Conservation (phyloP, 2,113 vertebrate genomes). For the Diadophis punctatus region DNA sequence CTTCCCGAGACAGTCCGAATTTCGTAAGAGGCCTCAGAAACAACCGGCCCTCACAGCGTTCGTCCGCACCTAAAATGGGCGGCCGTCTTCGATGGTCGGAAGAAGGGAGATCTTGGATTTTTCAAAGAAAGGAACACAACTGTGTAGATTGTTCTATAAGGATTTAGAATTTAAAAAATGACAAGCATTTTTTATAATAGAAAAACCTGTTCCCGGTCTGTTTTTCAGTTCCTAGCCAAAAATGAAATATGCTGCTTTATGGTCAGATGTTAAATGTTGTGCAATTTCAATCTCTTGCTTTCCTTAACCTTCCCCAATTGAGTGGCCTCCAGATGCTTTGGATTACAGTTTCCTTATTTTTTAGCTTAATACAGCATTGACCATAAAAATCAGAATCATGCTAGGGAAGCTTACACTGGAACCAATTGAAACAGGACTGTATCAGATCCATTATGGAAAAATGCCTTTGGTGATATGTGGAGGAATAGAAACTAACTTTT, state of each 20-base stretch:
- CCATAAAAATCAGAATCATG: not conserved
- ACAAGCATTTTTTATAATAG: not conserved
- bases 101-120: no score
- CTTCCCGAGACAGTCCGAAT: no score
- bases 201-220: not conserved
- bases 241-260: not conserved
- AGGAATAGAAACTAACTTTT: not conserved
- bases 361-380: not conserved
- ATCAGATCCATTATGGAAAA: not conserved
- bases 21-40: no score
- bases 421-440: not conserved
- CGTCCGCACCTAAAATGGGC: no score
- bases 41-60: no score
- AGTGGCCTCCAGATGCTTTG: not conserved
- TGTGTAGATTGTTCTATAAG: conserved; percentile 16
- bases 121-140: not conserved
- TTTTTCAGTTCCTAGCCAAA: not conserved
- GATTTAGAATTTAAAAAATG: not conserved
- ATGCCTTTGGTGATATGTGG: not conserved
- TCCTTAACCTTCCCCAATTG: not conserved
- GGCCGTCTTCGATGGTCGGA: no score
- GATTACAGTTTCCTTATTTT: not conserved
- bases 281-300: not conserved
- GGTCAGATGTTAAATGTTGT: not conserved
- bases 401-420: not conserved